Evolutionary conservation across 2,113 vertebrate genomes (phyloP).

Genomic region (Brevimyrus niger): DNA sequence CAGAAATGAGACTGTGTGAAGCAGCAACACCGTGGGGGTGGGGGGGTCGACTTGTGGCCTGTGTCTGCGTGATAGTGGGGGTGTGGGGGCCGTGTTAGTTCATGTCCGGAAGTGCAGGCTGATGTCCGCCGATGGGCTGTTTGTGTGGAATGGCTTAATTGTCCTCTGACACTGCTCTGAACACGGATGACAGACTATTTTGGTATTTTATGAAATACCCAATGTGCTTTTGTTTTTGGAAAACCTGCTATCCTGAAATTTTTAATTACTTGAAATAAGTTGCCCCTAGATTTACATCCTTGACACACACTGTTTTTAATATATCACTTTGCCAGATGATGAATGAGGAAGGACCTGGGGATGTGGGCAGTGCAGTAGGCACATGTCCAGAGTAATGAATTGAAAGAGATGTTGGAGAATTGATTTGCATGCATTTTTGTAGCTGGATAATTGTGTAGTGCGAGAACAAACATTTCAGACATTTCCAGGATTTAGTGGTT

Average conservation of each 20-base stretch:
- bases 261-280: slow-evolving; percentile 29
- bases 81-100: background rate
- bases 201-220: background rate
- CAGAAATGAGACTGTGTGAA: background rate
- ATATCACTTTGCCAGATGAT: slow-evolving; percentile 47
- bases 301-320: slow-evolving; percentile 25
- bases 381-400: slow-evolving; percentile 29
- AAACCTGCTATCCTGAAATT: slow-evolving; percentile 5
- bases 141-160: background rate
- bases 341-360: slow-evolving; percentile 47
- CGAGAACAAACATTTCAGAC: slow-evolving; percentile 44
- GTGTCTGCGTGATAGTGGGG: background rate
- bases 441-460: slow-evolving; percentile 50
- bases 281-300: background rate
- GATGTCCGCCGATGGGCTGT: background rate
- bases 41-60: background rate
- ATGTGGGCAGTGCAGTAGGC: slow-evolving; percentile 29
- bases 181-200: background rate
- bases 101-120: background rate
- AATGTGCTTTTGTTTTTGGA: background rate
- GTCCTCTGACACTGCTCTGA: background rate
- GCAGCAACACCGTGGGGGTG: background rate
- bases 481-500: slow-evolving; percentile 34
- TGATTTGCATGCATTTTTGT: slow-evolving; percentile 47
- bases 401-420: slow-evolving; percentile 38